Base-by-base conservation (phyloP, 2,113 vertebrate species). In the Conger conger region DNA sequence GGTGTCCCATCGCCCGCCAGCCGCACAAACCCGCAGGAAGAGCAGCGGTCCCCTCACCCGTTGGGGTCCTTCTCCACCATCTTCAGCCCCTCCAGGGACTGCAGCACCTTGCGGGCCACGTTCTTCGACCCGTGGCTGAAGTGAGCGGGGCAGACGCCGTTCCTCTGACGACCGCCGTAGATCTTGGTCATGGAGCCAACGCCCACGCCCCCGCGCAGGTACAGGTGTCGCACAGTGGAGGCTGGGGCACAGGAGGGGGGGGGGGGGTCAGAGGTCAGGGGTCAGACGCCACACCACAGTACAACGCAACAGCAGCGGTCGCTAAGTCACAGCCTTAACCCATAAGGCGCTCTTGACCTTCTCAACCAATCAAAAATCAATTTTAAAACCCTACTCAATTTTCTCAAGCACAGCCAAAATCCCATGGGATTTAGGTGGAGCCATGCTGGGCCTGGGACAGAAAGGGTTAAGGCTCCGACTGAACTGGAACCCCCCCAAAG, bases 31-130 rank as follows among this genome's bases (percentile, higher is more conserved):
- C 45, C 45, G 11, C 7, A 13, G 57, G 57, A 27, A 23, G 5
- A 20, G 4, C 23, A 27, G 57, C 57, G 5, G 18, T 8, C 57
- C 57, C 60, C 96, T 92, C 80, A 97, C 97, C 97, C 97, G 84
- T 97, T 97, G 90, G 97, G 97, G 92, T 97, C 96, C 89, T 97
- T 98, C 92, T 98, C 97, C 86, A 98, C 95, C 97, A 98, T 98
- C 90, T 98, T 98, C 79, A 98, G 96, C 27, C 95, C 94, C 89
- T 98, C 97, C 5, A 98, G 95, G 77, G 96, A 91, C 90, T 98
- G 97, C 73, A 98, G 95, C 40, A 97, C 96, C 80, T 96, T 95
- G 50, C 97, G 95, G 38, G 97, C 97, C 85, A 98, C 97, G 0
- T 96, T 97, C 91, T 97, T 97, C 86, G 97, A 98, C 85, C 97